A percentile compares a stretch with the other conserved stretches of the same genome.
phyloP scores from a whole-genome alignment of 2,888 invertebrate genomes.

The Amphipyra berbera region DNA sequence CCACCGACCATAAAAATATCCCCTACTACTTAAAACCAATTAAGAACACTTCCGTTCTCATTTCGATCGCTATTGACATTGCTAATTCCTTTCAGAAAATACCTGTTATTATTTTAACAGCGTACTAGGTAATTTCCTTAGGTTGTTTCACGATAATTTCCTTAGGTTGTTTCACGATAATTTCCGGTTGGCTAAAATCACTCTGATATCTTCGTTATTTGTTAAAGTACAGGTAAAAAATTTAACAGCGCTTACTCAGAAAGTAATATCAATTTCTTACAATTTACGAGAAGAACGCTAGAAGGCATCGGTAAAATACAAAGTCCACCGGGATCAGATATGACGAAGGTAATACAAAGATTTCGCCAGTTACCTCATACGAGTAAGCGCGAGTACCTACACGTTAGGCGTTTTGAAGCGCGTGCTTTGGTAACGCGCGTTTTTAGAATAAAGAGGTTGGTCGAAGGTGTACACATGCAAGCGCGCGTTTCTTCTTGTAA shows the following conservation, averaged over 20 bases:
- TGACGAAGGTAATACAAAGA: too few species aligned
- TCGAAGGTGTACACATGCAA: too few species aligned
- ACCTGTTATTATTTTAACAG: conserved; percentile 11
- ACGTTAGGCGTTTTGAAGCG: too few species aligned
- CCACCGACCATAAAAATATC: too few species aligned
- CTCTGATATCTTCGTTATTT: conserved; percentile 2
- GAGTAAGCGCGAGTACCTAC: too few species aligned
- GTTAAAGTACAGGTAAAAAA: not conserved
- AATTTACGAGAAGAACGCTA: not conserved
- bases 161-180: conserved; percentile 4
- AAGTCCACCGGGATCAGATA: too few species aligned
- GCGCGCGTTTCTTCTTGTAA: too few species aligned
- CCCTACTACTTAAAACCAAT: conserved; percentile 13
- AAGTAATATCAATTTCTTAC: not conserved
- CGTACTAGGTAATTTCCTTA: not conserved
- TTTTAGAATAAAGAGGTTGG: too few species aligned
- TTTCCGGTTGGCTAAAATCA: not conserved
- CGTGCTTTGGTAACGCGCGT: too few species aligned
- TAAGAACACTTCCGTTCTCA: conserved; percentile 20
- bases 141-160: not conserved
- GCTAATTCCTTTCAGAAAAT: conserved; percentile 6
- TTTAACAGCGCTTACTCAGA: not conserved
- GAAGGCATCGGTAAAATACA: too few species aligned
- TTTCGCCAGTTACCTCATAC: too few species aligned
- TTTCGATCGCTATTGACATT: conserved; percentile 5